A percentile compares a stretch with the other conserved stretches of the same genome.
phyloP scores from a whole-genome alignment of 2,888 invertebrate genomes.

The Parochlus steinenii region DNA sequence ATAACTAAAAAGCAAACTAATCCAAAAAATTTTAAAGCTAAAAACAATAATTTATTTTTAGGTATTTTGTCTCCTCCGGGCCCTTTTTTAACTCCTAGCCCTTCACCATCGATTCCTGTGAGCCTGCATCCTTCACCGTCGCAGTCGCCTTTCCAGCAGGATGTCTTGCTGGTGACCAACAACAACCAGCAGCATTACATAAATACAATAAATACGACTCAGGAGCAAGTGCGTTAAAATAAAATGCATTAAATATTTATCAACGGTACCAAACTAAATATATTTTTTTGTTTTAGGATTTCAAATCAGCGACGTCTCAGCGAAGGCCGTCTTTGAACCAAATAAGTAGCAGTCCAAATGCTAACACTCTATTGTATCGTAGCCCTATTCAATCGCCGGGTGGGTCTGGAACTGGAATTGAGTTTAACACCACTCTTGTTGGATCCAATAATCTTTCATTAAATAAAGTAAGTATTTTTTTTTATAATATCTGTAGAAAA shows the following conservation, averaged over 20 bases:
- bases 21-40: background rate
- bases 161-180: conserved; percentile 31
- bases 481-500: background rate
- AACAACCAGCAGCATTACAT: conserved; percentile 23
- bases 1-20: no score
- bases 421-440: conserved; percentile 30
- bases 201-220: conserved; percentile 22
- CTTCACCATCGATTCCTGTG: conserved; percentile 32
- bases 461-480: conserved; percentile 28
- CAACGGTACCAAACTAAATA: background rate
- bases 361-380: conserved; percentile 31
- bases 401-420: conserved; percentile 29
- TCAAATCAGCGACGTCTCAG: conserved; percentile 32
- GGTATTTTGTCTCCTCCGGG: conserved; percentile 33
- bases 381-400: conserved; percentile 31
- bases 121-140: conserved; percentile 32
- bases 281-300: conserved; percentile 21
- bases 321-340: conserved; percentile 31
- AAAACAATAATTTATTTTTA: conserved; percentile 17
- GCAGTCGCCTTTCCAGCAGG: conserved; percentile 31
- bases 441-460: conserved; percentile 32
- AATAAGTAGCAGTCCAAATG: conserved; percentile 31
- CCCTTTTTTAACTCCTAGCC: conserved; percentile 33
- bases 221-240: conserved; percentile 25
- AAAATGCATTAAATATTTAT: background rate